phyloP scores from a whole-genome alignment of 1,140 invertebrate genomes.

The Coptotermes formosanus region DNA sequence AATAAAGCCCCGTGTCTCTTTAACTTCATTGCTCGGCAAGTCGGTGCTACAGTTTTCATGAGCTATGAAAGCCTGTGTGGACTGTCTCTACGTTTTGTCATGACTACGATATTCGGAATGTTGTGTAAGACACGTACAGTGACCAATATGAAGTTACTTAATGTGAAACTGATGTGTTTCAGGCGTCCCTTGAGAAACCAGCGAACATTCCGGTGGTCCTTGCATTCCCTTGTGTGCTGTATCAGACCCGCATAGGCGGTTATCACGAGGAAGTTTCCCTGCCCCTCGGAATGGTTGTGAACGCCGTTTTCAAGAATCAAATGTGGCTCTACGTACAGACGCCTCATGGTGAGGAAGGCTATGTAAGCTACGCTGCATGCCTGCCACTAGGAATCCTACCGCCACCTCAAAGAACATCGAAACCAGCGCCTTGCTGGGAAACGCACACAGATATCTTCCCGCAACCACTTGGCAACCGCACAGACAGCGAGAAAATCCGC shows the following conservation, averaged over 20 bases:
- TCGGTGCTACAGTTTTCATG: too few species aligned
- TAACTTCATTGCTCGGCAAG: too few species aligned
- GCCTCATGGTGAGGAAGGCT: slow-evolving; percentile 75
- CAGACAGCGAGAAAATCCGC: slow-evolving; percentile 65
- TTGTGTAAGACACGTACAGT: too few species aligned
- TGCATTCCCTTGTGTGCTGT: slow-evolving; percentile 68
- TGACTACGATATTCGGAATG: too few species aligned
- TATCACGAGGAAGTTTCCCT: slow-evolving; percentile 67
- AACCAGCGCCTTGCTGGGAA: slow-evolving; percentile 70
- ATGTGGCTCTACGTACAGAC: slow-evolving; percentile 82
- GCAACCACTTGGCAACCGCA: slow-evolving; percentile 54
- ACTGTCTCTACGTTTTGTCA: too few species aligned
- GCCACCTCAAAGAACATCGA: slow-evolving; percentile 41
- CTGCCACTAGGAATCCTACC: slow-evolving; percentile 70
- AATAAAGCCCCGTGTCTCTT: too few species aligned
- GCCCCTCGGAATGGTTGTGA: slow-evolving; percentile 78
- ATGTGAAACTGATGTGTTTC: slow-evolving; percentile 39
- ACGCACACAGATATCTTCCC: slow-evolving; percentile 75
- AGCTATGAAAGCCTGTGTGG: too few species aligned
- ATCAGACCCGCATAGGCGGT: slow-evolving; percentile 67
- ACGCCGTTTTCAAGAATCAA: slow-evolving; percentile 79
- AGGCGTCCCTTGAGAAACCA: slow-evolving; percentile 68
- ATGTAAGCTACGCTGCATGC: slow-evolving; percentile 59
- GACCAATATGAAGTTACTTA: too few species aligned
- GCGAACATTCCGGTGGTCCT: slow-evolving; percentile 80